A percentile compares a stretch with the other conserved stretches of the same genome.
Evolutionary conservation across 2,888 invertebrate species (phyloP).

Genomic region (Drosophila colorata): DNA sequence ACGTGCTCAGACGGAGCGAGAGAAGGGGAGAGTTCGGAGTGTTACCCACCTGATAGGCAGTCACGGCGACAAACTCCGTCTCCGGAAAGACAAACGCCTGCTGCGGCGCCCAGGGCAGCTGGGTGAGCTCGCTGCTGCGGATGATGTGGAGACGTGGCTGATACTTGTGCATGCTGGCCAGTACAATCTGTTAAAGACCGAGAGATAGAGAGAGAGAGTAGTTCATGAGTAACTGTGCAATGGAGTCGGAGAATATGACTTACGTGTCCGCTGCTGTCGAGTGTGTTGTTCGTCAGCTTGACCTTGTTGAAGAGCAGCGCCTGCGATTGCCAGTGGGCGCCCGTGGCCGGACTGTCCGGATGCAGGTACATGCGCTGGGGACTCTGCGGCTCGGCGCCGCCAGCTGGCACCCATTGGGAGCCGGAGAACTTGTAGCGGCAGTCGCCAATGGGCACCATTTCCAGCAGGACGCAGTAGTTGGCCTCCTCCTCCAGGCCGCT

Average conservation of each 20-base stretch:
- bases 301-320: conserved; percentile 92
- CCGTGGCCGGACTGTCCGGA: conserved; percentile 94
- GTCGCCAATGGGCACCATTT: conserved; percentile 91
- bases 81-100: conserved; percentile 90
- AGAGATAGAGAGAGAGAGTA: conserved; percentile 56
- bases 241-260: conserved; percentile 83
- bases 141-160: conserved; percentile 95
- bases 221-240: conserved; percentile 10
- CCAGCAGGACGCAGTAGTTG: conserved; percentile 93
- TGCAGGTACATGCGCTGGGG: conserved; percentile 92
- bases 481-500: conserved; percentile 92
- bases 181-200: conserved; percentile 88
- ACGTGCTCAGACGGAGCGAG: too few species aligned
- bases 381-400: conserved; percentile 93
- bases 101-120: conserved; percentile 90
- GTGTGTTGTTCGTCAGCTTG: conserved; percentile 94
- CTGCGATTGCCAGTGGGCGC: conserved; percentile 94
- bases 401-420: conserved; percentile 94
- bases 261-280: conserved; percentile 92
- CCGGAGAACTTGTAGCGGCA: conserved; percentile 93
- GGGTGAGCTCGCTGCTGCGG: conserved; percentile 90
- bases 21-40: not conserved
- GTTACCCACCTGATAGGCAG: conserved; percentile 94
- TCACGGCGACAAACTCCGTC: conserved; percentile 97
- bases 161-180: conserved; percentile 99